phyloP scores from a whole-genome alignment of 2,888 invertebrate genomes.

The Clistopyga incitator region DNA sequence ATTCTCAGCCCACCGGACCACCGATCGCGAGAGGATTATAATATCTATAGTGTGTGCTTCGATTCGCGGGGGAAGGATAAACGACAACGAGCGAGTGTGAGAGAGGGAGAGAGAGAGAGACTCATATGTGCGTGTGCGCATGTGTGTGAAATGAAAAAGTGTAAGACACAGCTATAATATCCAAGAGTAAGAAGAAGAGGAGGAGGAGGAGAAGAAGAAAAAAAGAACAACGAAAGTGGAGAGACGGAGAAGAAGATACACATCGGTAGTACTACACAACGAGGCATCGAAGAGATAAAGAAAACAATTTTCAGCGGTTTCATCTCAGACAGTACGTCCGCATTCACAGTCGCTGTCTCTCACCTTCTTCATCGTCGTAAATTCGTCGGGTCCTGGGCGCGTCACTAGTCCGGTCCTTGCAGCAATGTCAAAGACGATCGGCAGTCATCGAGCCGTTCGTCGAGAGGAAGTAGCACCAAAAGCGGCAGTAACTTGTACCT shows the following conservation, averaged over 20 bases:
- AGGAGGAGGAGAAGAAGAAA: neutral
- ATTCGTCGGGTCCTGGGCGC: conserved; percentile 57
- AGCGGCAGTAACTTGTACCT: conserved; percentile 62
- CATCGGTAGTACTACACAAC: neutral
- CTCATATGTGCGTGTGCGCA: conserved; percentile 8
- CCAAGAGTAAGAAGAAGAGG: neutral
- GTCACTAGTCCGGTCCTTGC: conserved; percentile 43
- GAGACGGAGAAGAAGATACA: neutral
- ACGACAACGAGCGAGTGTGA: conserved; percentile 1
- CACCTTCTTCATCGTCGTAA: neutral
- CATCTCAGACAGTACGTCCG: neutral
- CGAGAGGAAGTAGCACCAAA: conserved; percentile 61
- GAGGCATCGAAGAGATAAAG: conserved; percentile 12
- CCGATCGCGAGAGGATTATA: conserved; percentile 28
- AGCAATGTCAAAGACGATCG: conserved; percentile 60
- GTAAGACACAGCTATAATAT: conserved; percentile 5
- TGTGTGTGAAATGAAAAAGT: conserved; percentile 9
- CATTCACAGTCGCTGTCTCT: neutral
- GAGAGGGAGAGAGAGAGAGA: neutral
- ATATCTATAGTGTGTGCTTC: conserved; percentile 22
- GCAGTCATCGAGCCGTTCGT: conserved; percentile 52
- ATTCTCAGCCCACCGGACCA: conserved; percentile 46
- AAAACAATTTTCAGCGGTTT: neutral
- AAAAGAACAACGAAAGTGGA: neutral
- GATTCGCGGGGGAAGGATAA: neutral